Evolutionary conservation across 1,140 invertebrate species (phyloP), one percentile per base, ranked within the genome.

Genomic region (Ptiloglossa arizonensis): DNA sequence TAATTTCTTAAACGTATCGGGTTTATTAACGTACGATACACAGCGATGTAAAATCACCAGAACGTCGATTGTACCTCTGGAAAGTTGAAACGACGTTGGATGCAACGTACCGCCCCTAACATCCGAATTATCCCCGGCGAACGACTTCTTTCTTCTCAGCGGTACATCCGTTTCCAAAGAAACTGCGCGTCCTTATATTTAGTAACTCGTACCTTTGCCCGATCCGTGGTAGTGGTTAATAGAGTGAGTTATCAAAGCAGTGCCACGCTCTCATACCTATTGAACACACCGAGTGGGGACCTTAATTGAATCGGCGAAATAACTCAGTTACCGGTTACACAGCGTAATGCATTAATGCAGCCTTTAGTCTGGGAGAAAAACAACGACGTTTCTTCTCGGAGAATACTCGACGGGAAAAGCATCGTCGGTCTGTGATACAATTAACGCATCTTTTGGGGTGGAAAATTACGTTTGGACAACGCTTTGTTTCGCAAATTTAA

Each of bases 321-420:
- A 69, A 57, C 69, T 70, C 46, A 27, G 69, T 82, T 79, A 74
- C 70, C 52, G 59, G 46, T 57, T 78, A 78, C 68, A 56, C 57
- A 46, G 44, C 24, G 64, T 66, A 71, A 83, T 59, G 70, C 81
- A 67, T 57, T 84, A 75, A 84, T 83, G 69, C 66, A 79, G 76
- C 60, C 83, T 84, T 69, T 76, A 75, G 67, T 41, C 52, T 44
- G 69, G 54, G 24, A 73, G 50, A 72, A 68, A 72, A 81, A 71
- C 35, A 48, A 75, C 57, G 41, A 41, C 27, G 46, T 50, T 29
- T 68, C 52, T 38, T 54, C 27, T 52, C 13, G 8, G 9, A 9
- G 41, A n/a, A 54, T n/a, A 32, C 22, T 19, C 17, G 15, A n/a
- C 57, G 9, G 44, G 48, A 60, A 50, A 24, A 32, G 50, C n/a